Evolutionary conservation across 23 tunicate genomes (phyloP).

Genomic region (Aplidium turbinatum): DNA sequence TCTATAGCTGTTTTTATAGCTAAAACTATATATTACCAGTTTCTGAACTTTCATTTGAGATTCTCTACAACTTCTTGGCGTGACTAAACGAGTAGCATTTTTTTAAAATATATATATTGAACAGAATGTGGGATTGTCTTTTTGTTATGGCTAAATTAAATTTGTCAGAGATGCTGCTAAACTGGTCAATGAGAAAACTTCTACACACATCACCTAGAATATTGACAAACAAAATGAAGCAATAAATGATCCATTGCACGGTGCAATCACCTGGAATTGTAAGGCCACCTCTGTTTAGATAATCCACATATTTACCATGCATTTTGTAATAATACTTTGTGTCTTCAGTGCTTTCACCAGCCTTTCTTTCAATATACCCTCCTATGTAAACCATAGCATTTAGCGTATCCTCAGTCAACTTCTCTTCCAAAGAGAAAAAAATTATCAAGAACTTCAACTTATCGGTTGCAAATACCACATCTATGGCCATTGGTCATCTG

Average conservation of each 20-base stretch:
- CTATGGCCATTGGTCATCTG: neutral
- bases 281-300: neutral
- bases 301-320: neutral
- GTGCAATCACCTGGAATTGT: conserved; percentile 11
- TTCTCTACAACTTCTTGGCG: conserved; percentile 6
- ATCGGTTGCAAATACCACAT: neutral
- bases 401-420: neutral
- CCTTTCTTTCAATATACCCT: conserved; percentile 13
- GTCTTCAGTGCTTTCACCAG: conserved; percentile 4
- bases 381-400: conserved; percentile 15
- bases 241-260: conserved; percentile 7
- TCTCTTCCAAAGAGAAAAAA: neutral
- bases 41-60: too few species aligned
- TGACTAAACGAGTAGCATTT: conserved; percentile 7
- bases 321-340: neutral
- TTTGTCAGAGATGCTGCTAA: neutral
- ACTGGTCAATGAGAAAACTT: neutral
- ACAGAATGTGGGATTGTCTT: too few species aligned
- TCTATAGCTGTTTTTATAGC: too few species aligned
- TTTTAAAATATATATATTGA: too few species aligned
- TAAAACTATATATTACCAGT: too few species aligned
- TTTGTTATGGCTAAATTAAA: too few species aligned
- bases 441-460: conserved; percentile 10
- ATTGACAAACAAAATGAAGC: conserved; percentile 10
- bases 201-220: conserved; percentile 1